Evolutionary conservation across 2,888 invertebrate genomes (phyloP), one percentile per base, ranked within the genome.

Genomic region (Crocallis elinguaria): DNA sequence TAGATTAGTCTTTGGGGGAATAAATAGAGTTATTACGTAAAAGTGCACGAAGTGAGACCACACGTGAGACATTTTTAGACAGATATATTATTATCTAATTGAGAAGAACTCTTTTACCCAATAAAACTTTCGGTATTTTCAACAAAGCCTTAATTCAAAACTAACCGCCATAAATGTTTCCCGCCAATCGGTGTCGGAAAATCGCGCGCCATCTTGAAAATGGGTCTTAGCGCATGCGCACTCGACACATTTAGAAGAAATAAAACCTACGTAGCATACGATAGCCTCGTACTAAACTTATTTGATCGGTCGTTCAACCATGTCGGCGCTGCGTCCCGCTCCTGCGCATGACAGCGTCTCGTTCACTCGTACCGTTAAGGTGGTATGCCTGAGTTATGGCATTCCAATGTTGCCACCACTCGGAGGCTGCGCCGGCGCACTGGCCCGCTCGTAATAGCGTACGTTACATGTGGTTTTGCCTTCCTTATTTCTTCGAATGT

Each of bases 281-380:
- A 84, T 77, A 77, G 83, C 80, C 71, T 79, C 79, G 85, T 83
- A 88, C 87, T 84, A 88, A 84, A 88, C 89, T 89, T 88, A 89
- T 90, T 89, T 90, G 90, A 90, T 88, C 88, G 90, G 90, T 89
- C 90, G 88, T 90, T 90, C 89, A 90, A 90, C 90, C 89, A 86
- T 85, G 84, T 82, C 86, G 82, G 67, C 71, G 64, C 63, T 67
- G 64, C 67, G 56, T 82, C 78, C 68, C 77, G 57, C 61, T 86
- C 77, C 58, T 59, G 51, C 75, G 46, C 60, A 72, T 79, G 72
- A 62, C 63, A 65, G 62, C 64, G 71, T 87, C 88, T 70, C 82
- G 49, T 63, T 88, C 82, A 36, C 77, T 67, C 89, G 80, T 84
- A 89, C 89, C 89, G 90, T 90, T 90, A 89, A 86, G 78, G 86